A percentile compares a stretch with the other conserved stretches of the same genome.
phyloP scores from a whole-genome alignment of 2,888 invertebrate genomes.

The Theodoxus fluviatilis region DNA sequence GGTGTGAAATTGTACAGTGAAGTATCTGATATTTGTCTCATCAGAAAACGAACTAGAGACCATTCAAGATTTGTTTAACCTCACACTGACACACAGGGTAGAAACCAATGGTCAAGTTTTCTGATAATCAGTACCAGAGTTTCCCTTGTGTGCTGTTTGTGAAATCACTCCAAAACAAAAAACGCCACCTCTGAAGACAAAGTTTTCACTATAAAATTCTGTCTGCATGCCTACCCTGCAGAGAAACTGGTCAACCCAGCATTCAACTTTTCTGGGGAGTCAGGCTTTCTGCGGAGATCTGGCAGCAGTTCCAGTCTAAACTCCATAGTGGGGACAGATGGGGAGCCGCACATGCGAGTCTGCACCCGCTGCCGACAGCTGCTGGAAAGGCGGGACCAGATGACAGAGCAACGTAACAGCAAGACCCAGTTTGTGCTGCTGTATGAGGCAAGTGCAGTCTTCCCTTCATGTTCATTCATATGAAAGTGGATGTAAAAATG shows the following conservation, averaged over 20 bases:
- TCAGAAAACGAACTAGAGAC: too few species aligned
- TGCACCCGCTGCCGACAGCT: slow-evolving; percentile 69
- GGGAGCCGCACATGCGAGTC: slow-evolving; percentile 69
- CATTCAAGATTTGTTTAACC: too few species aligned
- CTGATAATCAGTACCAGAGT: too few species aligned
- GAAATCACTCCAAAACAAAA: too few species aligned
- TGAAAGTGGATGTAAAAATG: too few species aligned
- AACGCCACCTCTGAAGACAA: too few species aligned
- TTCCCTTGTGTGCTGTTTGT: too few species aligned
- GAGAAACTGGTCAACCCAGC: slow-evolving; percentile 72
- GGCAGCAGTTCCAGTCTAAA: slow-evolving; percentile 70
- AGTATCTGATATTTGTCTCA: too few species aligned
- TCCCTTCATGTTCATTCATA: not conserved
- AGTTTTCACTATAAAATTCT: too few species aligned
- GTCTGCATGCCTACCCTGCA: slow-evolving; percentile 59
- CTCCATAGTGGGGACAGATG: slow-evolving; percentile 71
- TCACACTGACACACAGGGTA: too few species aligned
- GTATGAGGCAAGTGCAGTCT: slow-evolving; percentile 71
- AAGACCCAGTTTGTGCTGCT: slow-evolving; percentile 82
- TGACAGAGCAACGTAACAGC: slow-evolving; percentile 81
- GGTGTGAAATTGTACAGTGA: too few species aligned
- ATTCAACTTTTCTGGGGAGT: slow-evolving; percentile 54
- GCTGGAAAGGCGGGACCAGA: slow-evolving; percentile 78
- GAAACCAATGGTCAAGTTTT: too few species aligned
- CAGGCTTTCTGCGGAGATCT: slow-evolving; percentile 63